phyloP scores from a whole-genome alignment of 2,113 vertebrate species.

The Hippocampus zosterae region DNA sequence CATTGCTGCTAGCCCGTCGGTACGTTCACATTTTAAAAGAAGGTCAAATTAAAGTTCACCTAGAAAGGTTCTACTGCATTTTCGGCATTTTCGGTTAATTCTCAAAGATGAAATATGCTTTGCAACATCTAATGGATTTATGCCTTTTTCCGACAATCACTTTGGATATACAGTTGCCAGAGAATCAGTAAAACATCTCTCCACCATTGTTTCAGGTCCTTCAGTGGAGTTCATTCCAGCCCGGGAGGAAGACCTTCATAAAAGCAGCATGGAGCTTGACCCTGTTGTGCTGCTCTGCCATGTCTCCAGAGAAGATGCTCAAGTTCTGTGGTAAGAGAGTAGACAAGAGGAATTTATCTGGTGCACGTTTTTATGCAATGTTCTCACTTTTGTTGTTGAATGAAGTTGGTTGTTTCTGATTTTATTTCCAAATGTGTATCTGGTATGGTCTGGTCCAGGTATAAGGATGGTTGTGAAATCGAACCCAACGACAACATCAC shows the following conservation, averaged over 20 bases:
- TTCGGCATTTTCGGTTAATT: background rate
- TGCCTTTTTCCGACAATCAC: background rate
- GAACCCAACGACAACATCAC: conserved; percentile 64
- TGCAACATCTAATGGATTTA: background rate
- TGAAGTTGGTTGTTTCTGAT: background rate
- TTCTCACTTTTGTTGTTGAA: background rate
- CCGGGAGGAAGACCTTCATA: conserved; percentile 62
- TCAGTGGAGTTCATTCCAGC: conserved; percentile 61
- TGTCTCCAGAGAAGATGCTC: conserved; percentile 63
- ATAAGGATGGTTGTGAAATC: conserved; percentile 68
- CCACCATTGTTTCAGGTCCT: conserved; percentile 42
- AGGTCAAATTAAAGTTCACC: background rate
- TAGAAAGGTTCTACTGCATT: background rate
- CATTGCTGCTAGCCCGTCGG: too few species aligned
- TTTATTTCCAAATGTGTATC: background rate
- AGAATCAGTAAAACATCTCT: conserved; percentile 2
- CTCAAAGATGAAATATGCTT: background rate
- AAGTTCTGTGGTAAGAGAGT: conserved; percentile 54
- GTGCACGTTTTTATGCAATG: background rate
- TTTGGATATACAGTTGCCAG: background rate
- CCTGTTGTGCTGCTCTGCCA: conserved; percentile 72
- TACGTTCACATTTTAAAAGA: background rate
- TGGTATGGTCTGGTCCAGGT: conserved; percentile 41
- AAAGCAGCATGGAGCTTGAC: conserved; percentile 69
- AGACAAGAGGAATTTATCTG: background rate